A percentile compares a stretch with the other conserved stretches of the same genome.
Conservation (phyloP, 2,113 vertebrate genomes). For the Lichenostomus cassidix region DNA sequence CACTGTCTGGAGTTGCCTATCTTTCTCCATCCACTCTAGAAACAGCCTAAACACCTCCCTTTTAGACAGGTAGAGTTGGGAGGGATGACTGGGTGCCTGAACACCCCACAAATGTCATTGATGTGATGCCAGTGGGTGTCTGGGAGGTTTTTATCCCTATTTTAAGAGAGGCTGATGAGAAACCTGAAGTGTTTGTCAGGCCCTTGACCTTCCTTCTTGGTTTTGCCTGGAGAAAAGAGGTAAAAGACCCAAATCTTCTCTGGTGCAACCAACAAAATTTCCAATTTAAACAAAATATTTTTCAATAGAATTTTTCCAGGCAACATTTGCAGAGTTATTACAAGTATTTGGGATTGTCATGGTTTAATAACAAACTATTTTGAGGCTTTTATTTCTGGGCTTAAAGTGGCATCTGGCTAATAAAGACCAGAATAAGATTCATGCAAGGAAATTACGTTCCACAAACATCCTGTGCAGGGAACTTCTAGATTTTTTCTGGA, state of each 20-base stretch:
- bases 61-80: not conserved
- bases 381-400: not conserved
- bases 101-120: not conserved
- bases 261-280: not conserved
- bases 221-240: not conserved
- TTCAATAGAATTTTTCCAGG: not conserved
- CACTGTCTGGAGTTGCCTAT: slow-evolving; percentile 59
- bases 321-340: not conserved
- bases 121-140: slow-evolving; percentile 15
- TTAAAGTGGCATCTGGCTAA: not conserved
- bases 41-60: not conserved
- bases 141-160: slow-evolving; percentile 2
- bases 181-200: not conserved
- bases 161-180: slow-evolving; percentile 5
- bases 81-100: not conserved
- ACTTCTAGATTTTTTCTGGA: not conserved
- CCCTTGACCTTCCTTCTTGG: not conserved
- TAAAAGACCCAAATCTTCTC: not conserved
- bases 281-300: rapidly evolving
- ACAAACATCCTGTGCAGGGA: not conserved
- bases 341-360: not conserved
- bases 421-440: not conserved
- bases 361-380: not conserved
- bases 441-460: not conserved
- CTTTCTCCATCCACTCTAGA: slow-evolving; percentile 44